These are phyloP conservation scores for Steinernema hermaphroditum DNA, from an alignment of 2,888 invertebrate genomes.

Conservation along the genomic window DNA sequence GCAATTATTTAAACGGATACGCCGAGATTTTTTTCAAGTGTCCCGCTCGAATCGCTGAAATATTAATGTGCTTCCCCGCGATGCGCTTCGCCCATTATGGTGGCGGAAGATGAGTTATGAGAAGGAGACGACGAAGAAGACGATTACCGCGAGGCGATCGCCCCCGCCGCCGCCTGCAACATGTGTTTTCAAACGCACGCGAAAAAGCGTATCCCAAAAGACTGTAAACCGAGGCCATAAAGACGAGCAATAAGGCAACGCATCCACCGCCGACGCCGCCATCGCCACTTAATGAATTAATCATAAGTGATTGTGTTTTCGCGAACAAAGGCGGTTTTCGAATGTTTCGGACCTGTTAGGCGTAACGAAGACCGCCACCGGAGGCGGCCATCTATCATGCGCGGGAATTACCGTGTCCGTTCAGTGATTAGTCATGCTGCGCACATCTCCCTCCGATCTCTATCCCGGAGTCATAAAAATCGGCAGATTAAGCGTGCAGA, in stretches of 20 bases:
- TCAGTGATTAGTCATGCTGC: constrained; percentile 18
- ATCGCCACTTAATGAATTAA: constrained; percentile 22
- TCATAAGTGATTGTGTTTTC: constrained; percentile 28
- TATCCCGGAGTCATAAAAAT: constrained; percentile 20
- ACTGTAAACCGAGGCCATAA: constrained; percentile 31
- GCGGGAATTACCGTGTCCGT: constrained; percentile 15
- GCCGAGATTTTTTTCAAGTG: not conserved
- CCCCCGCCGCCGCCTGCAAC: not conserved
- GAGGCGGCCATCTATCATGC: constrained; percentile 23
- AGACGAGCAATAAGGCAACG: constrained; percentile 10
- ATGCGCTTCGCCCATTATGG: constrained; percentile 11
- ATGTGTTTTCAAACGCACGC: constrained; percentile 17
- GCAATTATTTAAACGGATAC: constrained; percentile 15
- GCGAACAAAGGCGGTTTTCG: constrained; percentile 28
- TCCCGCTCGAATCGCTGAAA: constrained; percentile 13
- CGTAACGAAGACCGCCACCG: not conserved
- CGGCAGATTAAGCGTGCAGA: constrained; percentile 17
- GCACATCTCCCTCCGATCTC: not conserved
- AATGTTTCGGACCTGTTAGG: constrained; percentile 27
- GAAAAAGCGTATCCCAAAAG: constrained; percentile 3
- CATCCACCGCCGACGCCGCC: too few species aligned
- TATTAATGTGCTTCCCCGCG: not conserved
- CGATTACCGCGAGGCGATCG: constrained; percentile 15
- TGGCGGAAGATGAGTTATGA: constrained; percentile 9
- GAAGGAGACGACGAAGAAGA: constrained; percentile 20